These are phyloP conservation scores for Microchirus variegatus DNA, from an alignment of 2,797 vertebrate genomes.

Conservation along the genomic window DNA sequence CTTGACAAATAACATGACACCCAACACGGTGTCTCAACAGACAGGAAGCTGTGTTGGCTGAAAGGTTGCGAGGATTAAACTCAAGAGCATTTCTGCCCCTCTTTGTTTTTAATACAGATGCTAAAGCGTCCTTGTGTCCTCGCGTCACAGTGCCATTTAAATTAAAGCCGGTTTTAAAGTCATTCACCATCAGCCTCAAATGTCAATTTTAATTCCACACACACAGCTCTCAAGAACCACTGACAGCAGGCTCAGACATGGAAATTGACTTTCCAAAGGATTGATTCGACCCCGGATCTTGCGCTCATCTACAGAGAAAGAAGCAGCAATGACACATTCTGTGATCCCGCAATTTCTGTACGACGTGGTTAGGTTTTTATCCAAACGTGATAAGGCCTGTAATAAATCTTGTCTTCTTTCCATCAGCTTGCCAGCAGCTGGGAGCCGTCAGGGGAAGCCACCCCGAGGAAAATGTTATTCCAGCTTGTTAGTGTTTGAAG, in stretches of 20 bases:
- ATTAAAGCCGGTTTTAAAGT: slow-evolving; percentile 53
- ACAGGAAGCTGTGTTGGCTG: not conserved
- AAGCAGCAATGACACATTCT: slow-evolving; percentile 70
- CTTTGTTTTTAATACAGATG: slow-evolving; percentile 15
- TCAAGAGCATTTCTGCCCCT: slow-evolving; percentile 1
- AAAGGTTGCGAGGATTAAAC: slow-evolving; percentile 21
- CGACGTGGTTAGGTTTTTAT: slow-evolving; percentile 77
- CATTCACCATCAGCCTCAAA: slow-evolving; percentile 53
- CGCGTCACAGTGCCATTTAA: slow-evolving; percentile 40
- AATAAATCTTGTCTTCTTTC: slow-evolving; percentile 81
- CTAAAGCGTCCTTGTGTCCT: slow-evolving; percentile 35
- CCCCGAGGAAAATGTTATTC: slow-evolving; percentile 87
- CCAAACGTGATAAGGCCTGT: slow-evolving; percentile 78
- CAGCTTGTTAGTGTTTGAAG: slow-evolving; percentile 87
- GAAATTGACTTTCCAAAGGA: slow-evolving; percentile 74
- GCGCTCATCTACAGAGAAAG: slow-evolving; percentile 59
- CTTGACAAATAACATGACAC: too few relatives aligned
- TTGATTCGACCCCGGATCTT: slow-evolving; percentile 68
- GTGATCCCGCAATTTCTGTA: slow-evolving; percentile 73
- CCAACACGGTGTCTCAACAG: slow-evolving; percentile 31
- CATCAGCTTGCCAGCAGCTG: slow-evolving; percentile 82
- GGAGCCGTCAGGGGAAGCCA: slow-evolving; percentile 81
- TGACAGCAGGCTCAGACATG: slow-evolving; percentile 65
- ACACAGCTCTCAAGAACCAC: slow-evolving; percentile 58
- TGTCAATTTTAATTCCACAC: slow-evolving; percentile 69